Conservation (phyloP, 92 coral and sea anemone genomes). For the Hydrozoanthus gracilis region DNA sequence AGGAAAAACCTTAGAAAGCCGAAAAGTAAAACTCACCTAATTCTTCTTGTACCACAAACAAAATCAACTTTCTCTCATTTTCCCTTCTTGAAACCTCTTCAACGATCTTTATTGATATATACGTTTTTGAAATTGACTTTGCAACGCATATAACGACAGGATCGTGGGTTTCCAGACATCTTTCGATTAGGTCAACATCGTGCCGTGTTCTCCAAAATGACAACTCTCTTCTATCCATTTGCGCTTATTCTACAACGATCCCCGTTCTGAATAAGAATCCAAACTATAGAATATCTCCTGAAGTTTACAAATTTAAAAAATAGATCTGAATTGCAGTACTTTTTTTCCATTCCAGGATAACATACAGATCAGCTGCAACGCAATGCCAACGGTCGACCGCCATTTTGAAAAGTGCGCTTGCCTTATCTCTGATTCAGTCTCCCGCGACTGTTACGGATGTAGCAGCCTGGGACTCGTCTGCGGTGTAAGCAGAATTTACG, state of each 20-base stretch:
- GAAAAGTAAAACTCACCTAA: conserved; percentile 53
- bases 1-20: background rate
- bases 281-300: background rate
- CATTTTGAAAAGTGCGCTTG: conserved; percentile 29
- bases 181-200: conserved; percentile 72
- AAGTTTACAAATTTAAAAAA: background rate
- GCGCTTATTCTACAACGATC: no score
- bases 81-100: conserved; percentile 60
- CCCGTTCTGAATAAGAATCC: background rate
- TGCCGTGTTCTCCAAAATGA: conserved; percentile 64
- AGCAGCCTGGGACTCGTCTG: no score
- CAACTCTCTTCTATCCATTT: conserved; percentile 47
- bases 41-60: conserved; percentile 58
- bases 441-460: no score
- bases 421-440: background rate
- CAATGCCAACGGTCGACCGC: background rate
- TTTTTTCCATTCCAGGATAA: background rate
- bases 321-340: background rate
- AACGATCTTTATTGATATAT: conserved; percentile 60
- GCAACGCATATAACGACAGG: conserved; percentile 72
- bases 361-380: background rate
- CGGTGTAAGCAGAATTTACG: no score
- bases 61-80: conserved; percentile 30
- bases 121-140: conserved; percentile 54
- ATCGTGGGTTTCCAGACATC: conserved; percentile 39